phyloP scores from a whole-genome alignment of 2,797 vertebrate species.

The Acrocephalus scirpaceus region DNA sequence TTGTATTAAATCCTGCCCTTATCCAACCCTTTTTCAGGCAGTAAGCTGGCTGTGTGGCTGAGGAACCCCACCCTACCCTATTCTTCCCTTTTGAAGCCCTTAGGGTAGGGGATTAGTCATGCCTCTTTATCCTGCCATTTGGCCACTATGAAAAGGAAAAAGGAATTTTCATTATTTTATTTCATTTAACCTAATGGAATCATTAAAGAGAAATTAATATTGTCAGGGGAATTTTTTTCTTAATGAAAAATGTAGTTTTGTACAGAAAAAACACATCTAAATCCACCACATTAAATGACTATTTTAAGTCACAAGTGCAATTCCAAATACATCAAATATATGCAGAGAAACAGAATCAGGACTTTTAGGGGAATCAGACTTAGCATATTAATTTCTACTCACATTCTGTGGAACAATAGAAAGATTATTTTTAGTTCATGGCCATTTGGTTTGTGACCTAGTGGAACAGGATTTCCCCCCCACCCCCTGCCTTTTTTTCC shows the following conservation, averaged over 20 bases:
- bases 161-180: conserved; percentile 37
- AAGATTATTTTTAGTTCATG: conserved; percentile 64
- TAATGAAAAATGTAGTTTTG: neutral
- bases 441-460: conserved; percentile 12
- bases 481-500: neutral
- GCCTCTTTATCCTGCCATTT: neutral
- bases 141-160: conserved; percentile 31
- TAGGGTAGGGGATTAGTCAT: conserved; percentile 31
- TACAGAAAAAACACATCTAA: neutral
- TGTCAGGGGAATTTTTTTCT: neutral
- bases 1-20: conserved; percentile 32
- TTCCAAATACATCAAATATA: conserved; percentile 12
- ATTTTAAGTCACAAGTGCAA: neutral
- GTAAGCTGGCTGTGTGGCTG: neutral
- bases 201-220: conserved; percentile 26
- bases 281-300: neutral
- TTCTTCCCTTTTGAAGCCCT: conserved; percentile 12
- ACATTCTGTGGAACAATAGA: conserved; percentile 46
- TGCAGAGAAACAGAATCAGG: neutral
- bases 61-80: neutral
- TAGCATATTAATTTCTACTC: conserved; percentile 52
- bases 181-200: conserved; percentile 21
- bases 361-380: conserved; percentile 26
- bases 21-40: conserved; percentile 10
- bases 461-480: conserved; percentile 54